phyloP scores from a whole-genome alignment of 2,113 vertebrate species.

The Mustela nigripes region DNA sequence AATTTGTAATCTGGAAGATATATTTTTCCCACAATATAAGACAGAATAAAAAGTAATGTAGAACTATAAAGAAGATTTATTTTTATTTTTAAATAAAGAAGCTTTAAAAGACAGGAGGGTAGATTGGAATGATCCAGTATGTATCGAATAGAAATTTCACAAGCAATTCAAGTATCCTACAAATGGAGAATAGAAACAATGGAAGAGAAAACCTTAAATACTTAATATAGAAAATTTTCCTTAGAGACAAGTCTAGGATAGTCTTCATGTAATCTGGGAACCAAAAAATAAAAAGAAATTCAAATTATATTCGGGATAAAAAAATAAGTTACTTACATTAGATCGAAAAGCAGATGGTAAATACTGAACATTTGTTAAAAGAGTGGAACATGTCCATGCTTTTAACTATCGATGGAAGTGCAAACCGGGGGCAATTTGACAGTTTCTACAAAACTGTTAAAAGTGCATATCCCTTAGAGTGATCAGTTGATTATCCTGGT shows the following conservation, averaged over 20 bases:
- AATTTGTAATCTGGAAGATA: not conserved
- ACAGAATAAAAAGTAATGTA: not conserved
- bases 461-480: not conserved
- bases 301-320: not conserved
- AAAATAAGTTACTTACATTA: not conserved
- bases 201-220: constrained; percentile 7
- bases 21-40: not conserved
- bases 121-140: not conserved
- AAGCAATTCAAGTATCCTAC: not conserved
- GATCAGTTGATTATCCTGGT: not conserved
- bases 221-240: not conserved
- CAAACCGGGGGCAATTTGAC: not conserved
- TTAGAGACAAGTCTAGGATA: not conserved
- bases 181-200: not conserved
- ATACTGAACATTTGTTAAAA: not conserved
- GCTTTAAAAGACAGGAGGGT: not conserved
- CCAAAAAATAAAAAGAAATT: not conserved
- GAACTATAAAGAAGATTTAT: not conserved
- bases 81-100: not conserved
- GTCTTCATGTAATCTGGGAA: not conserved
- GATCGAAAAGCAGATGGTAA: not conserved
- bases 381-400: not conserved
- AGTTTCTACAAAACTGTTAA: not conserved
- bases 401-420: not conserved
- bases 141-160: not conserved